Evolutionary conservation across 1,140 invertebrate genomes (phyloP), one percentile per base, ranked within the genome.

Genomic region (Camponotus pennsylvanicus): DNA sequence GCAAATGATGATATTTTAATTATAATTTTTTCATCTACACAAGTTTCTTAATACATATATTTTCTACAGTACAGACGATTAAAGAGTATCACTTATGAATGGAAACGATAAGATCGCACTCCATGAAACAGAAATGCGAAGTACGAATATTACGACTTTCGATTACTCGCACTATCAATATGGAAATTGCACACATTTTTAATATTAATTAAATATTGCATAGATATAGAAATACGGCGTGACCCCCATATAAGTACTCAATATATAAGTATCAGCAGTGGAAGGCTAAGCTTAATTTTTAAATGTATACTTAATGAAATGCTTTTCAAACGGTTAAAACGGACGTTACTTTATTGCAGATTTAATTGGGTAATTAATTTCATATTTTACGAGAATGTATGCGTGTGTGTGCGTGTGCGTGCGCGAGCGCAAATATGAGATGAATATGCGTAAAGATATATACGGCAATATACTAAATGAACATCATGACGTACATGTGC

Each of bases 281-380:
- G 11, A 63, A 27, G 9, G 49, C 6, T 32, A 18, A 67, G 11
- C 6, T 7, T 45, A 45, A 78, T 78, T 78, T 45, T 49, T 34
- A 5, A 5, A 64, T 4, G 7, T 13, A n/a, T 7, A 37, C 7
- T 0, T n/a, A 27, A 45, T 11, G 2, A 49, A 78, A 66, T 66
- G 11, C 63, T 66, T 45, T 37, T 27, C 27, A 18, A 63, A 27
- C 45, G 21, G 27, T 45, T 45, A 13, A 34, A 45, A 11, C 3
- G 11, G 27, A 27, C 11, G 40, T 37, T 45, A 45, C 1, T 34
- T 78, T 78, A 66, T 78, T 49, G 40, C 27, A 27, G 61, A 66
- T 67, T 49, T 78, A 78, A 78, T 32, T 78, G 42, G 76, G 7
- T 78, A 66, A 78, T 78, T 21, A 66, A 66, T 78, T 78, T 78